These are phyloP conservation scores for Stenichneumon culpator DNA, from an alignment of 2,888 invertebrate species.

Conservation along the genomic window DNA sequence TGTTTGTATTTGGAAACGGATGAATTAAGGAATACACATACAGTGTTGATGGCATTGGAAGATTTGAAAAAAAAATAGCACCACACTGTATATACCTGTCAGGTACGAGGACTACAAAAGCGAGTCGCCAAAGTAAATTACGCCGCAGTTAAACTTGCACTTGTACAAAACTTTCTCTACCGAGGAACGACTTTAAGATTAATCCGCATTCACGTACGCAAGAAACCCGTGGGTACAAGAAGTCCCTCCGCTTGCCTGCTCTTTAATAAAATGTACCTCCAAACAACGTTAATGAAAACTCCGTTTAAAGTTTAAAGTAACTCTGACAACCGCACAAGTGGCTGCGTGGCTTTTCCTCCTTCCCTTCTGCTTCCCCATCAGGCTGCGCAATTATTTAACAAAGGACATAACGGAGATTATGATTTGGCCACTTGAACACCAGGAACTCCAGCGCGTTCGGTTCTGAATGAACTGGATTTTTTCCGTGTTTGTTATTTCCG, in stretches of 20 bases:
- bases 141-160: slow-evolving; percentile 53
- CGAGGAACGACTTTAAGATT: slow-evolving; percentile 47
- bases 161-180: slow-evolving; percentile 50
- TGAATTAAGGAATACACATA: too few species aligned
- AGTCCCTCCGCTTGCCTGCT: slow-evolving; percentile 29
- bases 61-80: not conserved
- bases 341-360: slow-evolving; percentile 25
- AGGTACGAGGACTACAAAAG: not conserved
- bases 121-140: slow-evolving; percentile 46
- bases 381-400: slow-evolving; percentile 63
- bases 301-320: slow-evolving; percentile 63
- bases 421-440: slow-evolving; percentile 36
- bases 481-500: slow-evolving; percentile 6
- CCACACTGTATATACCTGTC: not conserved
- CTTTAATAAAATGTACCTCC: slow-evolving; percentile 61
- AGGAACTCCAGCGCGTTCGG: slow-evolving; percentile 4
- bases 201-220: slow-evolving; percentile 33
- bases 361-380: slow-evolving; percentile 55
- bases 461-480: slow-evolving; percentile 5
- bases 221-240: slow-evolving; percentile 3
- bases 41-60: not conserved
- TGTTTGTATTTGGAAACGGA: too few species aligned
- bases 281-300: slow-evolving; percentile 67
- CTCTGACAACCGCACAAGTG: slow-evolving; percentile 60
- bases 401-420: slow-evolving; percentile 60